Evolutionary conservation across 2,797 vertebrate species (phyloP), one percentile per base, ranked within the genome.

Genomic region (Hoplostethus atlanticus): DNA sequence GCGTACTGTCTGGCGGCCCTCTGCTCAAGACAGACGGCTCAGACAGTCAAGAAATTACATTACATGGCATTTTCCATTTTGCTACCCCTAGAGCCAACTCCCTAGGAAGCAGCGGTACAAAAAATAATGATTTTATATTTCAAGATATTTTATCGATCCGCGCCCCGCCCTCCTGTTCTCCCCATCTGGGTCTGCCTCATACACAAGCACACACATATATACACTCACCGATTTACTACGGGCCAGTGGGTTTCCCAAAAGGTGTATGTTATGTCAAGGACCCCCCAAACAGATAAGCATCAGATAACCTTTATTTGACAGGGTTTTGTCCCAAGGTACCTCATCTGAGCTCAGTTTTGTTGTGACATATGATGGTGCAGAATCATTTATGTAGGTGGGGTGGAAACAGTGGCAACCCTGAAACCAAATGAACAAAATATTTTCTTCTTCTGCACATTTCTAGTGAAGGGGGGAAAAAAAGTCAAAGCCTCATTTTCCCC

Each of bases 1-100:
- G 88, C 77, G 79, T 74, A 82, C 11, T 5, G 21, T n/a, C 12
- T 42, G 17, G 53, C 57, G 62, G 67, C 10, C 28, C 47, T 50
- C 50, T 28, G 59, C n/a, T 79, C 73, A 42, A 54, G 56, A 75
- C 54, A 53, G 59, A 28, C 28, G 28, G 28, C 28, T 28, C 28
- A 28, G 28, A 28, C 28, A 28, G 2, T n/a, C 46, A 25, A 12
- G 60, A 17, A 34, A 36, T 51, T 2, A 6, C 17, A 16, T n/a
- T 17, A 63, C 46, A 47, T 65, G 62, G 36, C 13, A 28, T 28
- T 71, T 34, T 71, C 54, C 28, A 6, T 17, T 64, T 73, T 63
- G 1, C 10, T 12, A 30, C 3, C 12, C 34, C 13, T 15, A 34
- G 51, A 21, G 21, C 17, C n/a, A 1, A 6, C 5, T 6, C 16